These are phyloP conservation scores for Leptinotarsa haldemani DNA, from an alignment of 2,888 invertebrate species.

Conservation along the genomic window DNA sequence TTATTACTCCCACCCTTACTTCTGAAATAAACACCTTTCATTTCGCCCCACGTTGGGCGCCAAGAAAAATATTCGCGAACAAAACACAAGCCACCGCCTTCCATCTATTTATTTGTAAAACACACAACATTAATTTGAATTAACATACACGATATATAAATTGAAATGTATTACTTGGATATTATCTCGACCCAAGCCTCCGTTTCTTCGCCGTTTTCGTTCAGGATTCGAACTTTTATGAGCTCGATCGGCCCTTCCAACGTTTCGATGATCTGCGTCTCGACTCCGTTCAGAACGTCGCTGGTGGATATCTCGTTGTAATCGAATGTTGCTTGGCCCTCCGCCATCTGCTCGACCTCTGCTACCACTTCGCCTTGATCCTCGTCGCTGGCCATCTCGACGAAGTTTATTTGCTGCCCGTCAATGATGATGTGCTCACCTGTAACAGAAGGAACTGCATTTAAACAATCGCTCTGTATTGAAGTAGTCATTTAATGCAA, in stretches of 20 bases:
- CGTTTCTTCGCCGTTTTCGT: slow-evolving; percentile 64
- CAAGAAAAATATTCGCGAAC: no score
- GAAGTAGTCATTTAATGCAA: no score
- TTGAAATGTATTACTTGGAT: slow-evolving; percentile 41
- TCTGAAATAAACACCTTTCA: no score
- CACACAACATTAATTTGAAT: not conserved
- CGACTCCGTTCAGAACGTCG: slow-evolving; percentile 58
- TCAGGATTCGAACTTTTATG: slow-evolving; percentile 63
- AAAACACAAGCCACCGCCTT: no score
- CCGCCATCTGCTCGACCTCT: slow-evolving; percentile 51
- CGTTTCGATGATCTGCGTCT: slow-evolving; percentile 65
- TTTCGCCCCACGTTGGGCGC: no score
- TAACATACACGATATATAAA: not conserved
- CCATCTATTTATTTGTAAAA: not conserved
- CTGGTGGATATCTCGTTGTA: slow-evolving; percentile 58
- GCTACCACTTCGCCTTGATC: slow-evolving; percentile 55
- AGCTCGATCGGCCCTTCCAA: slow-evolving; percentile 63
- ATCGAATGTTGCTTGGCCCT: slow-evolving; percentile 51
- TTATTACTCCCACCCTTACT: no score
- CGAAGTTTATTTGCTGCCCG: slow-evolving; percentile 63
- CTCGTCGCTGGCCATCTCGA: slow-evolving; percentile 53
- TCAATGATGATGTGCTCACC: slow-evolving; percentile 65
- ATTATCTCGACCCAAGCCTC: slow-evolving; percentile 66
- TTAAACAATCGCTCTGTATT: no score
- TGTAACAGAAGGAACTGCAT: slow-evolving; percentile 60